A percentile compares a stretch with the other conserved stretches of the same genome.
Conservation (phyloP, 2,113 vertebrate species). For the Scatophagus argus region DNA sequence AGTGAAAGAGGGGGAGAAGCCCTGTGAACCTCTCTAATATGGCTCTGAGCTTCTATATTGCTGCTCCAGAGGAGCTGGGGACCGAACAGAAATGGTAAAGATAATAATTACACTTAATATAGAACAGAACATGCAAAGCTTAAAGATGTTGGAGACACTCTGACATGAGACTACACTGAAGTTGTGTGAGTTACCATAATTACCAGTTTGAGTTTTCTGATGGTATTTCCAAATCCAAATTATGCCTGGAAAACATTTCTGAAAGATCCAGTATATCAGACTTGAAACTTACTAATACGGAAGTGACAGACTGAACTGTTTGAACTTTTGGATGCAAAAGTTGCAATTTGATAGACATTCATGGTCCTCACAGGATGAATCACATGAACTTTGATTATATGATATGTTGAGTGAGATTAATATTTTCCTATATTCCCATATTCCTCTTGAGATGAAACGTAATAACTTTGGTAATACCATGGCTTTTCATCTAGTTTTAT, state of each 20-base stretch:
- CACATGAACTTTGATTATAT: neutral
- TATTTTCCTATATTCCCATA: no score
- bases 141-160: neutral
- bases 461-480: no score
- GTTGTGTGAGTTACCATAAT: neutral
- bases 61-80: neutral
- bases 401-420: neutral
- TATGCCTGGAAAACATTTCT: neutral
- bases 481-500: no score
- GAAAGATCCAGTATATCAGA: neutral
- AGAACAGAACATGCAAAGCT: neutral
- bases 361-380: neutral
- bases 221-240: neutral
- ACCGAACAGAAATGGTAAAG: neutral
- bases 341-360: neutral
- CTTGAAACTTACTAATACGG: no score
- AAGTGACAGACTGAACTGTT: neutral
- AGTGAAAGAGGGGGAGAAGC: constrained; percentile 41
- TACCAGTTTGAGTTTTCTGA: neutral
- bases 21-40: constrained; percentile 36
- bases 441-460: no score
- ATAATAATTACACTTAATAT: neutral
- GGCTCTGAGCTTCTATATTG: constrained; percentile 15
- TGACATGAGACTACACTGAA: neutral
- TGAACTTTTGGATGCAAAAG: neutral